Evolutionary conservation across 2,113 vertebrate species (phyloP).

Genomic region (Poecile atricapillus): DNA sequence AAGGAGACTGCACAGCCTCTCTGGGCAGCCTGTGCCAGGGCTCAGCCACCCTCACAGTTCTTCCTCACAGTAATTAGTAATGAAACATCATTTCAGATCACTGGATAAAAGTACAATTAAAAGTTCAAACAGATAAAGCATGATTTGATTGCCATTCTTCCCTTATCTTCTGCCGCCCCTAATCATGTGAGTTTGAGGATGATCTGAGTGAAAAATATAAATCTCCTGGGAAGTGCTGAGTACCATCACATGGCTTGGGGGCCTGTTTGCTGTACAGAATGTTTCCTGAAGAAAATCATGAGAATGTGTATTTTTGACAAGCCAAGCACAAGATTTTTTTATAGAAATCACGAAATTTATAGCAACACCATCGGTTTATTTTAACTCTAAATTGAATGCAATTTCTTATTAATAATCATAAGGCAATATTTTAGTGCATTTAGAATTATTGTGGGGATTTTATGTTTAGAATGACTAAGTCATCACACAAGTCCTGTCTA

Average conservation of each 20-base stretch:
- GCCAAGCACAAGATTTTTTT: not conserved
- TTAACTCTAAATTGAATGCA: not conserved
- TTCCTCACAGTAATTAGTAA: not conserved
- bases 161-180: not conserved
- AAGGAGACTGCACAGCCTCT: not conserved
- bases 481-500: not conserved
- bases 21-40: not conserved
- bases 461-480: slow-evolving; percentile 18
- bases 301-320: not conserved
- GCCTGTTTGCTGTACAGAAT: not conserved
- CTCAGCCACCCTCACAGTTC: not conserved
- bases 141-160: not conserved
- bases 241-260: not conserved
- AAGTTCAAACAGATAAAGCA: not conserved
- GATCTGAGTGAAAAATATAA: not conserved
- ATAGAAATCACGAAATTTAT: not conserved
- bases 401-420: not conserved
- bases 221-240: not conserved
- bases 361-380: not conserved
- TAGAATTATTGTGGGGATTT: not conserved
- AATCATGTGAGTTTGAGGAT: not conserved
- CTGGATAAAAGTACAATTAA: not conserved
- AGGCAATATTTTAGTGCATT: slow-evolving; percentile 3
- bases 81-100: not conserved
- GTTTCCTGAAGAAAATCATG: not conserved